A percentile compares a stretch with the other conserved stretches of the same genome.
Conservation (phyloP, 1,140 invertebrate genomes). For the Planococcus citri region DNA sequence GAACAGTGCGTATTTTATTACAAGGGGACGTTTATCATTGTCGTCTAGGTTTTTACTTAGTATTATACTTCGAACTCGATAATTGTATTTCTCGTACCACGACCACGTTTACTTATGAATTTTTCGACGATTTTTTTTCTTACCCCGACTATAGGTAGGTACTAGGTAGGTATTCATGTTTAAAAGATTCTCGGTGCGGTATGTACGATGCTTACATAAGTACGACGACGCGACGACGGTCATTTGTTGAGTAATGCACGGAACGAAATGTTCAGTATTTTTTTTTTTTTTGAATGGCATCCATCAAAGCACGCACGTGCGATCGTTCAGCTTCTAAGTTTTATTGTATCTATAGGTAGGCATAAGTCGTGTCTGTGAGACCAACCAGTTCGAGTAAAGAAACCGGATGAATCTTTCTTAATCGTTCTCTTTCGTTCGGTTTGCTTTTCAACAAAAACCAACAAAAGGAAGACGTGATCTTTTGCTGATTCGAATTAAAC, state of each 20-base stretch:
- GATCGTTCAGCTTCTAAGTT: conserved; percentile 10
- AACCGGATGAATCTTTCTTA: conserved; percentile 10
- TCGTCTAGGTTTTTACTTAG: neutral
- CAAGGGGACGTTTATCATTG: neutral
- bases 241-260: too few relatives aligned
- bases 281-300: neutral
- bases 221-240: too few relatives aligned
- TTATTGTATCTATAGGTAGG: neutral
- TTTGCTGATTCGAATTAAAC: conserved; percentile 18
- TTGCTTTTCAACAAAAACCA: conserved; percentile 14
- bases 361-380: neutral
- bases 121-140: too few relatives aligned
- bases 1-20: neutral
- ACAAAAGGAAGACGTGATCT: conserved; percentile 18
- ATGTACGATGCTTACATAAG: too few relatives aligned
- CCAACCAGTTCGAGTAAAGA: conserved; percentile 1
- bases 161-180: too few relatives aligned
- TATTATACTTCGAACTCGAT: too few relatives aligned
- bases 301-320: conserved; percentile 12
- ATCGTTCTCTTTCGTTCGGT: conserved; percentile 4
- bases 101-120: too few relatives aligned
- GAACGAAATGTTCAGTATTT: too few relatives aligned
- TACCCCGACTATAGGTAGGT: too few relatives aligned
- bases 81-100: too few relatives aligned
- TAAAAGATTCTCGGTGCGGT: too few relatives aligned